Percentiles rank a stretch among this genome's conserved stretches.
phyloP scores from a whole-genome alignment of 2,888 invertebrate genomes.

The Drosophila prolongata region DNA sequence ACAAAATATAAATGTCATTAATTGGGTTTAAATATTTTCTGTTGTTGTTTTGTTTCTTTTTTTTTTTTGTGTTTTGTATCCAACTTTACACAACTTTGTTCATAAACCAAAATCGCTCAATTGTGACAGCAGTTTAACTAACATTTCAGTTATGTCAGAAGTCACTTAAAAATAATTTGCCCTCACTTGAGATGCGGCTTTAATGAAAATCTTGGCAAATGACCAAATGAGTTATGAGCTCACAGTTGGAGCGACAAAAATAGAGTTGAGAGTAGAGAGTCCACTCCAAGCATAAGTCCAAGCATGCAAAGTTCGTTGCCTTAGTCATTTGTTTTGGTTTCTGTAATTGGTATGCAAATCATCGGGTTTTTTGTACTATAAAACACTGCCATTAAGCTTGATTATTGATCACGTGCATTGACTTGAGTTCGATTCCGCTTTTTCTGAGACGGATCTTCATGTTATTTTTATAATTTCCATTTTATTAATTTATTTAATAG shows the following conservation, averaged over 20 bases:
- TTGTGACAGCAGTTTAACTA: conserved; percentile 57
- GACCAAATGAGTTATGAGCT: conserved; percentile 27
- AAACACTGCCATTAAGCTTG: neutral
- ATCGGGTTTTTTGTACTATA: conserved; percentile 9
- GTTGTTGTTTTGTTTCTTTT: conserved; percentile 12
- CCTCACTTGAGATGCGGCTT: conserved; percentile 42
- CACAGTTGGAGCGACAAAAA: conserved; percentile 22
- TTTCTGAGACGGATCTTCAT: conserved; percentile 9
- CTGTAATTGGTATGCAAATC: neutral
- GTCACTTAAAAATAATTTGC: conserved; percentile 57
- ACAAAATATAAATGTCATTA: conserved; percentile 70
- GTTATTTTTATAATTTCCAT: conserved; percentile 29
- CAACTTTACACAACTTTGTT: conserved; percentile 63
- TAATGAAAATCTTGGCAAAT: conserved; percentile 29
- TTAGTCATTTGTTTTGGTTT: conserved; percentile 61
- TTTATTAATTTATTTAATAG: conserved; percentile 4
- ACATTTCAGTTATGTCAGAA: conserved; percentile 53
- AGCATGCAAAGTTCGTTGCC: conserved; percentile 62
- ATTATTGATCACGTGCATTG: conserved; percentile 10
- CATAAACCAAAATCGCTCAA: conserved; percentile 73
- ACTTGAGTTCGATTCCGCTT: neutral
- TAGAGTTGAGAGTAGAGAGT: conserved; percentile 35
- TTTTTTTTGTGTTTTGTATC: conserved; percentile 15
- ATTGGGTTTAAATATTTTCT: conserved; percentile 73
- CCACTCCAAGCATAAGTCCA: conserved; percentile 34